Conservation (phyloP, 2,797 vertebrate species). For the Oreochromis mossambicus region DNA sequence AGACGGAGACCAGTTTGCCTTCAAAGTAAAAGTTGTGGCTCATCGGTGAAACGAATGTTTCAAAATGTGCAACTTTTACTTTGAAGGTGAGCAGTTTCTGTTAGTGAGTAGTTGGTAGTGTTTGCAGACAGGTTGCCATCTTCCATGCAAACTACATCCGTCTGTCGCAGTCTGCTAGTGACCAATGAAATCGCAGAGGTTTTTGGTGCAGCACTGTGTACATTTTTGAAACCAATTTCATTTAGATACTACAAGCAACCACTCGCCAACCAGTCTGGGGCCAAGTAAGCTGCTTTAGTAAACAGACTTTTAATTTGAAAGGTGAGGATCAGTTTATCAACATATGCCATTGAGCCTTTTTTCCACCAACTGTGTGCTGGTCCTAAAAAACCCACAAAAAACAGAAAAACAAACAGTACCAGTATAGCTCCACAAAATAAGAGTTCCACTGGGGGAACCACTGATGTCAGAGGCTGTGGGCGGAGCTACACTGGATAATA, state of each 20-base stretch:
- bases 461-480: neutral
- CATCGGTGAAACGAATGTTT: neutral
- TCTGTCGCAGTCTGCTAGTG: neutral
- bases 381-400: neutral
- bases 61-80: neutral
- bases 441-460: neutral
- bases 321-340: neutral
- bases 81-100: neutral
- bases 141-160: neutral
- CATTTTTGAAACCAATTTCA: fast-evolving
- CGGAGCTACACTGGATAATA: neutral
- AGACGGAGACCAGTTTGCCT: neutral
- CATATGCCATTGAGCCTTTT: neutral
- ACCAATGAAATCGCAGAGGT: neutral
- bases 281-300: neutral
- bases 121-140: neutral
- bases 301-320: neutral
- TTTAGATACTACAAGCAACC: neutral
- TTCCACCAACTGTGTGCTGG: neutral
- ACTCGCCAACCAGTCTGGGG: neutral
- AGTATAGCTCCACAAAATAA: neutral
- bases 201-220: neutral
- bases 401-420: neutral
- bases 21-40: neutral
- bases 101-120: neutral